Percentiles rank a stretch among this genome's conserved stretches.
These are phyloP conservation scores for Hippolais icterina DNA, from an alignment of 2,113 vertebrate genomes.

Conservation along the genomic window DNA sequence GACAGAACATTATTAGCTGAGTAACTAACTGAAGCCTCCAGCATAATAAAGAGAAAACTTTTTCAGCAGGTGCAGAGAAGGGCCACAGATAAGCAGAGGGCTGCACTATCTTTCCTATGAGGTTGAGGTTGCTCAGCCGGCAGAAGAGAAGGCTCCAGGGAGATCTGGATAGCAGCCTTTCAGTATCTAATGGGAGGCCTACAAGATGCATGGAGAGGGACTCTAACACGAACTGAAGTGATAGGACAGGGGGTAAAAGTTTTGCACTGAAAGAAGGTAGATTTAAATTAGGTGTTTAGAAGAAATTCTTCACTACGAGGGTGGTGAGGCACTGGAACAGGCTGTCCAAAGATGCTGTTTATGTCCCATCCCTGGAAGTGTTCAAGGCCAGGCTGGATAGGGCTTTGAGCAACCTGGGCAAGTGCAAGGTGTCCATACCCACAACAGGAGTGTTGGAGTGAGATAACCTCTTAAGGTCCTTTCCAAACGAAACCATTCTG, in stretches of 20 bases:
- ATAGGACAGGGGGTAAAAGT: neutral
- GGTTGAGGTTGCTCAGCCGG: neutral
- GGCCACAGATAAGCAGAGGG: neutral
- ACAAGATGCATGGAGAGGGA: neutral
- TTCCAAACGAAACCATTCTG: neutral
- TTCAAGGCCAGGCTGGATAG: neutral
- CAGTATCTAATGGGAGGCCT: neutral
- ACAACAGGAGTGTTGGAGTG: rapidly evolving
- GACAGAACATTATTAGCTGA: neutral
- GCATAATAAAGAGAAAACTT: neutral
- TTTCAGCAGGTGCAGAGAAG: neutral
- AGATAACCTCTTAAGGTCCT: neutral
- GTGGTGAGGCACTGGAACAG: neutral
- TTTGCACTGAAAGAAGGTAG: neutral
- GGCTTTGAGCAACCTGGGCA: neutral
- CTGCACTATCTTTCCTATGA: neutral
- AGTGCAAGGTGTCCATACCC: neutral
- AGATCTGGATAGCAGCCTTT: neutral
- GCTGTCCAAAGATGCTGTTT: neutral
- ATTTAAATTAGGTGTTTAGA: neutral
- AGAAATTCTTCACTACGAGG: neutral
- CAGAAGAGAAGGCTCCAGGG: neutral
- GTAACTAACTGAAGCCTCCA: neutral
- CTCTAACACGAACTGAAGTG: neutral
- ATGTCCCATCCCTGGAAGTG: neutral